Conservation (phyloP, 2,797 vertebrate genomes). For the Sylvilagus floridanus region DNA sequence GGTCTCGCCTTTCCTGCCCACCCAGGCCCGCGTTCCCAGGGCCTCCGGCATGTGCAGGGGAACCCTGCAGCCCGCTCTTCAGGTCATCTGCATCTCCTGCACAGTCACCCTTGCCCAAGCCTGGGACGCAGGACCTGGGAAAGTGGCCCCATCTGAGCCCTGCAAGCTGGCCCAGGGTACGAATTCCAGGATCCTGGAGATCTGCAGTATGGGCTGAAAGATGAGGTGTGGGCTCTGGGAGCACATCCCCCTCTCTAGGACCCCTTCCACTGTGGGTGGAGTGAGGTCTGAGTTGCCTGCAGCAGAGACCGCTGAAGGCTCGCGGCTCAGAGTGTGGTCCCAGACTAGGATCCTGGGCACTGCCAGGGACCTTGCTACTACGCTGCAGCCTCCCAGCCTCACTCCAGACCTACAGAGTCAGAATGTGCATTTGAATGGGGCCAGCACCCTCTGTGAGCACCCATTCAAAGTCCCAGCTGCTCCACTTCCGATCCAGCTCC, state of each 20-base stretch:
- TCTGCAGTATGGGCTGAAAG: background rate
- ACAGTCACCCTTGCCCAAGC: too few species aligned
- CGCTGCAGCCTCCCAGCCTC: background rate
- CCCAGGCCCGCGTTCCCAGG: background rate
- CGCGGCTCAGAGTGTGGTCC: background rate
- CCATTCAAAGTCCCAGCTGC: too few species aligned
- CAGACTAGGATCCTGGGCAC: too few species aligned
- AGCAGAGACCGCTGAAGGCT: background rate
- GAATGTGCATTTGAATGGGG: background rate
- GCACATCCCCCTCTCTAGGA: background rate
- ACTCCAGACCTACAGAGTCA: background rate
- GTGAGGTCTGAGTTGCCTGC: background rate
- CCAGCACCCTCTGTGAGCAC: background rate
- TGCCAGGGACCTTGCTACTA: background rate
- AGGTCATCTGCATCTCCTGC: too few species aligned
- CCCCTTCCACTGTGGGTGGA: background rate
- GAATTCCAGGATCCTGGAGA: background rate
- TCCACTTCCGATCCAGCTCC: too few species aligned
- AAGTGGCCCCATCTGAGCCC: background rate
- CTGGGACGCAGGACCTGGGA: background rate
- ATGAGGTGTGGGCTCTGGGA: background rate
- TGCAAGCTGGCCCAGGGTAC: background rate
- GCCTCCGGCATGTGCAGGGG: too few species aligned
- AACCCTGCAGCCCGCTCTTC: too few species aligned
- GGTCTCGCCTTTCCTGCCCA: background rate